These are phyloP conservation scores for Stictocephala bisonia DNA, from an alignment of 2,888 invertebrate genomes.

Conservation along the genomic window DNA sequence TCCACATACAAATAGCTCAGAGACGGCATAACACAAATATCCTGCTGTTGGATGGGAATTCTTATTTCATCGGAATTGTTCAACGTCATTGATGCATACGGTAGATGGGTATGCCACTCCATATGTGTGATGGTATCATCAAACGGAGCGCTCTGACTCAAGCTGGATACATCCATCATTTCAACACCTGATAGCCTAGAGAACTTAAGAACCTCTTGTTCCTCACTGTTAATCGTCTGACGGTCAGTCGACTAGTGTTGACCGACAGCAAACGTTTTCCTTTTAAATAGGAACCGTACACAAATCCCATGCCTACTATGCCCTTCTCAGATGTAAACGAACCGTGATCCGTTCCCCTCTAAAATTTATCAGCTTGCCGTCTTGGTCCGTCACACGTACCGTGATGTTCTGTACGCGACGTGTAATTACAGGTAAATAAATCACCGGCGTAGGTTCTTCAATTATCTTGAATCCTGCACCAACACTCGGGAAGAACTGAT, in stretches of 20 bases:
- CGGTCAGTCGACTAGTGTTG: not conserved
- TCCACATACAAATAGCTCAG: conserved; percentile 50
- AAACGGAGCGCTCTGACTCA: conserved; percentile 49
- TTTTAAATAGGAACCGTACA: conserved; percentile 16
- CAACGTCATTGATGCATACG: conserved; percentile 48
- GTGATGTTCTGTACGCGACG: conserved; percentile 39
- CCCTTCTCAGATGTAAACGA: conserved; percentile 57
- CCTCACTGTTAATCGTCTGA: conserved; percentile 46
- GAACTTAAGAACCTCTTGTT: conserved; percentile 50
- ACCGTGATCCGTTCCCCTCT: conserved; percentile 60
- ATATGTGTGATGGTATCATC: conserved; percentile 45
- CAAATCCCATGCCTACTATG: not conserved
- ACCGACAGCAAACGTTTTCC: not conserved
- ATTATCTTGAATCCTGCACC: conserved; percentile 62
- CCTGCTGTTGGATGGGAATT: conserved; percentile 50
- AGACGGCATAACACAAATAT: conserved; percentile 48
- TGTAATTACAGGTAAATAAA: conserved; percentile 61
- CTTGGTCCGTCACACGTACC: conserved; percentile 59
- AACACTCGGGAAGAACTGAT: conserved; percentile 61
- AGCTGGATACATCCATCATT: conserved; percentile 24
- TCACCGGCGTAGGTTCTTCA: conserved; percentile 61
- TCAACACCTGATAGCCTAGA: conserved; percentile 48
- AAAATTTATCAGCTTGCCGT: conserved; percentile 61
- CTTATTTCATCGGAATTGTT: conserved; percentile 52
- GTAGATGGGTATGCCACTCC: conserved; percentile 43